phyloP scores from a whole-genome alignment of 2,113 vertebrate species.

The Nannobrachium achirus region DNA sequence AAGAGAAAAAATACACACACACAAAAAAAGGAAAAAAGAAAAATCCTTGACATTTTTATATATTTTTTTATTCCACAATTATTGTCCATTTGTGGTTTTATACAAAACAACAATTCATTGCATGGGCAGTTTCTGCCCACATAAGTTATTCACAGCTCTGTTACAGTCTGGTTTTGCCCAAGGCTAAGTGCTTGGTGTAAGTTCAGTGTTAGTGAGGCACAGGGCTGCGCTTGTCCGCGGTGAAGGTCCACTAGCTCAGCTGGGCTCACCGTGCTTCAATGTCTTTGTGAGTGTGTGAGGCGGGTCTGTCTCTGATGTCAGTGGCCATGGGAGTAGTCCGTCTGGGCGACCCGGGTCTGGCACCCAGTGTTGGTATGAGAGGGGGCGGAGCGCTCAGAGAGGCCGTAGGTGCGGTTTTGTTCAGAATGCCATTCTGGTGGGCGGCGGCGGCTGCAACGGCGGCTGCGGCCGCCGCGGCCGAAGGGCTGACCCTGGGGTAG shows the following conservation, averaged over 20 bases:
- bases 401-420: constrained; percentile 92
- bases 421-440: constrained; percentile 92
- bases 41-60: constrained; percentile 75
- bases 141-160: constrained; percentile 79
- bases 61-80: constrained; percentile 50
- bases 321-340: constrained; percentile 93
- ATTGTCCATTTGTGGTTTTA: constrained; percentile 61
- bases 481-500: constrained; percentile 92
- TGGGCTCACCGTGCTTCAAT: constrained; percentile 91
- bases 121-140: constrained; percentile 40
- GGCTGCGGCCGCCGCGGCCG: constrained; percentile 77
- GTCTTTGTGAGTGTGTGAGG: constrained; percentile 93
- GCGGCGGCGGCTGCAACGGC: constrained; percentile 44
- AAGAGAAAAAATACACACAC: constrained; percentile 78
- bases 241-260: constrained; percentile 1
- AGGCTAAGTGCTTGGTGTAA: constrained; percentile 77
- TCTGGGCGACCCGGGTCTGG: constrained; percentile 88
- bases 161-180: constrained; percentile 74
- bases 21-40: constrained; percentile 83
- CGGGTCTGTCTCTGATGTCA: constrained; percentile 92
- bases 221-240: constrained; percentile 26
- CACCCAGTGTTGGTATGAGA: constrained; percentile 91
- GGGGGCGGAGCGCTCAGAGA: constrained; percentile 95
- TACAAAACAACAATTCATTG: constrained; percentile 59
- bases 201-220: constrained; percentile 67